Base-by-base conservation (phyloP, 2,888 invertebrate genomes). In the Smittia sp. region DNA sequence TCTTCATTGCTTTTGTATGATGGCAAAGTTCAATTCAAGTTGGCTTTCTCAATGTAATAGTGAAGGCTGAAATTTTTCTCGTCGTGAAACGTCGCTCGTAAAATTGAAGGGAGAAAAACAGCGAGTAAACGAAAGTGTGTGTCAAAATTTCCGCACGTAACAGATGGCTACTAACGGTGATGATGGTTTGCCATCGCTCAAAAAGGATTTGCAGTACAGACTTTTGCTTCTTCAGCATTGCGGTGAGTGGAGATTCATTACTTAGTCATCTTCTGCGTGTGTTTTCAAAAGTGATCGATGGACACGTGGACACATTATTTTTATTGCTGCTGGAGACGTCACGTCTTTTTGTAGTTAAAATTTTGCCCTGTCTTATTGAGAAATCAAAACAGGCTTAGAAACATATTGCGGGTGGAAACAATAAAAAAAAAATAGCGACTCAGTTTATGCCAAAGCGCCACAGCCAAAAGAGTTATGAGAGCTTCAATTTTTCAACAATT, bases 181-280 rank as follows among this genome's bases (percentile, higher is more conserved):
- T n/a, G n/a, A n/a, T 11, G 52, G 22, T 15, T 7, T 72, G 1
- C 72, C 72, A 32, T 62, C 62, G n/a, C 62, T 72, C 72, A 58
- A 22, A 24, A 58, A 20, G 25, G 81, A 82, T 65, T 20, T 81
- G 6, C 78, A 77, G 18, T 75, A 79, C 46, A 81, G 80, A 1
- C 81, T 80, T 74, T 77, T 81, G 0, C 76, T 80, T 68, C 74
- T 82, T 66, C 80, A 81, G 73, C 76, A 80, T 70, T 78, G 78
- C 32, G 81, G 32, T 32, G 81, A 81, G 79, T 74, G 83, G 82
- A 0, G 80, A 81, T 38, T 63, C 22, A 65, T 24, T 66, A 1
- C 68, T 32, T 41, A 93, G 94, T 79, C 95, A 96, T 80, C 82
- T 96, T 20, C 88, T 90, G 13, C 89, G 90, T 77, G 84, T 93